Evolutionary conservation across 2,113 vertebrate species (phyloP).

Genomic region (Hydrochoerus hydrochaeris): DNA sequence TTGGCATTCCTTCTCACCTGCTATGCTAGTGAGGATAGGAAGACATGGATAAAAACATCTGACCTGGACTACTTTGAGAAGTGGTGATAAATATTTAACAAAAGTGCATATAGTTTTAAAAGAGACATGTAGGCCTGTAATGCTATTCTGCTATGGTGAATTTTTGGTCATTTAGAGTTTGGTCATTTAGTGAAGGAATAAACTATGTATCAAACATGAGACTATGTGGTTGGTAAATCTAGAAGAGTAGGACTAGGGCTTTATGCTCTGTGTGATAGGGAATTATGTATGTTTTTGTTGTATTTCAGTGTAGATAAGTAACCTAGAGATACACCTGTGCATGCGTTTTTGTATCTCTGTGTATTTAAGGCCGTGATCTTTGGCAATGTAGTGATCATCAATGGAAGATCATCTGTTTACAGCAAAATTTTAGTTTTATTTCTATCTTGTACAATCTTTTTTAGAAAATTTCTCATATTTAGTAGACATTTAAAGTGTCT

Average conservation of each 20-base stretch:
- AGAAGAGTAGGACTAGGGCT: rapidly evolving
- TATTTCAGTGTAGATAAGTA: neutral
- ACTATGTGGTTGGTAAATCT: neutral
- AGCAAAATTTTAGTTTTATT: neutral
- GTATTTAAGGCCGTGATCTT: neutral
- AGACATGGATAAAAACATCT: neutral
- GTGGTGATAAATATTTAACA: neutral
- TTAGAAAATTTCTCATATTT: neutral
- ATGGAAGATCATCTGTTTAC: neutral
- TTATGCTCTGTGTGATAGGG: neutral
- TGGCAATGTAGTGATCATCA: too few relatives aligned
- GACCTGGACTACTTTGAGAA: neutral
- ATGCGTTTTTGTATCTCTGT: neutral
- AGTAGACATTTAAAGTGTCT: neutral
- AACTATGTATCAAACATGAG: neutral
- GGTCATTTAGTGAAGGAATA: neutral
- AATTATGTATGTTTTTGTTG: neutral
- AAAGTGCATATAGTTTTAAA: neutral
- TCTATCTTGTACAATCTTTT: neutral
- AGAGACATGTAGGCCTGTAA: neutral
- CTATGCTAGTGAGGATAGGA: neutral
- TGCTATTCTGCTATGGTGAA: neutral
- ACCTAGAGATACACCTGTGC: neutral
- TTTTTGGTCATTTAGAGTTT: neutral
- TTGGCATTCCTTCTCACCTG: neutral